phyloP scores from a whole-genome alignment of 1,140 invertebrate species.

The Gonioctena quinquepunctata region DNA sequence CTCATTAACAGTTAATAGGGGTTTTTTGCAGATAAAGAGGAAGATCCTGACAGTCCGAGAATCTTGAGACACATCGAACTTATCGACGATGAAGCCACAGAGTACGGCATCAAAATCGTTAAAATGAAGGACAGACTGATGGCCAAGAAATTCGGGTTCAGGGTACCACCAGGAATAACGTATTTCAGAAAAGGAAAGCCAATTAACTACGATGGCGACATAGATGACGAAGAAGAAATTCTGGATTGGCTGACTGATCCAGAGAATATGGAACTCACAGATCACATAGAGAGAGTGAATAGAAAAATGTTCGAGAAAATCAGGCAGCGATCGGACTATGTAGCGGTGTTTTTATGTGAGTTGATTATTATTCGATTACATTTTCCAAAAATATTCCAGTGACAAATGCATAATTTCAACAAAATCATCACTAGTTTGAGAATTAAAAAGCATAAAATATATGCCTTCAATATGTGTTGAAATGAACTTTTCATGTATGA shows the following conservation, averaged over 20 bases:
- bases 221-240: conserved; percentile 92
- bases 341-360: conserved; percentile 96
- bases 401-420: too few relatives aligned
- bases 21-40: conserved; percentile 73
- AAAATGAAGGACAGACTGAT: conserved; percentile 88
- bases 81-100: conserved; percentile 88
- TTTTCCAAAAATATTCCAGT: too few relatives aligned
- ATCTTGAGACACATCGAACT: conserved; percentile 84
- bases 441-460: too few relatives aligned
- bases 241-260: conserved; percentile 92
- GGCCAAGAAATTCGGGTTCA: conserved; percentile 92
- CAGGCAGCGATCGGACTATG: conserved; percentile 85
- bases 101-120: conserved; percentile 91
- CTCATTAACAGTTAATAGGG: not conserved
- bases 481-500: too few relatives aligned
- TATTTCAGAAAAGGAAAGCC: conserved; percentile 90
- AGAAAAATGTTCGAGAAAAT: conserved; percentile 93
- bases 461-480: too few relatives aligned
- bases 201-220: conserved; percentile 90
- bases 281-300: conserved; percentile 92
- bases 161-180: conserved; percentile 86
- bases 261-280: conserved; percentile 91
- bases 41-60: conserved; percentile 76
- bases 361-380: too few relatives aligned
- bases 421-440: too few relatives aligned